Evolutionary conservation across 2,888 invertebrate species (phyloP), one percentile per base, ranked within the genome.

Genomic region (Hanleya hanleyi): DNA sequence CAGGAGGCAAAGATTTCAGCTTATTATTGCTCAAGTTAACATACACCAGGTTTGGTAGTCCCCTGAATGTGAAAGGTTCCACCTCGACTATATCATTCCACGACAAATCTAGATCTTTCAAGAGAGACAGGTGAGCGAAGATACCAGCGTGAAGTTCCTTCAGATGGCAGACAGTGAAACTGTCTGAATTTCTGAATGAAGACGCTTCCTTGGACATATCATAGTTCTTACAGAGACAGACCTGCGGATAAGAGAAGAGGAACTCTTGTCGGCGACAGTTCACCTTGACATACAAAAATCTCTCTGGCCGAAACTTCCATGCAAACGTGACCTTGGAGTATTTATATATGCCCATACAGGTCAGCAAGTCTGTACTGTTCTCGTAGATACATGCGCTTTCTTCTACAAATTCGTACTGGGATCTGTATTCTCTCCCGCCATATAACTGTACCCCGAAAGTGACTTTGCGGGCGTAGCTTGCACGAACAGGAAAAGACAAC

Each of bases 301-400:
- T 33, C 6, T 33, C 22, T 12, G 62, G 62, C 6, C 6, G 7
- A 7, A 15, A 12, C 32, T 32, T 32, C 62, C 62, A 62, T 7
- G 22, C 22, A 15, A 6, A 12, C 7, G 62, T 62, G 7, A 62
- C 36, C 7, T 35, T 6, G 9, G 7, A 12, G 33, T 62, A 62
- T 32, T 62, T 22, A 22, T 62, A 62, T 7, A 9, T 12, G 7
- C 62, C 33, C 32, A 35, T 33, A 33, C 62, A 62, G 6, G 36
- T 32, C 36, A 62, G 9, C 6, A 33, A 9, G 33, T 33, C 22
- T 35, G 22, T 22, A 7, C 22, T 62, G 6, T 12, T 18, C 7
- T 62, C 62, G 33, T 62, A 62, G 15, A 62, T 33, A 35, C 62
- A 62, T 32, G 22, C 62, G 33, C 62, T 62, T 32, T 32, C 62